Evolutionary conservation across 2,888 invertebrate species (phyloP), one percentile per base, ranked within the genome.

Genomic region (Magallana nippona): DNA sequence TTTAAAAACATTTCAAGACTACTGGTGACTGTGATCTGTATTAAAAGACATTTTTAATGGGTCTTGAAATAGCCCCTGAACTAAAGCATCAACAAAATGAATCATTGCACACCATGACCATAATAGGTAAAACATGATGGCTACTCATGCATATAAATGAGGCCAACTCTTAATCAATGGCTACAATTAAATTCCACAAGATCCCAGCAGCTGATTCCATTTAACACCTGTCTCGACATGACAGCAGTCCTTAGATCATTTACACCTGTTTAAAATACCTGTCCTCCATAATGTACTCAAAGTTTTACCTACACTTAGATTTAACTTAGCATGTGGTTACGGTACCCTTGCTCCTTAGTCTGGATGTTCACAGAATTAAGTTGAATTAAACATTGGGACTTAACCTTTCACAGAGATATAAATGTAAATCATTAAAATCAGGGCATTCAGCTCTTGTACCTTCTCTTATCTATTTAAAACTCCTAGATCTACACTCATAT

Each of bases 101-200:
- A 27, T 71, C 71, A 32, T 71, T 71, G 32, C 11, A 71, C 71
- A 71, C 71, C 32, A 71, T 71, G 71, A 71, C 71, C 71, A 71
- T 71, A 71, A 71, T 71, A 71, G 71, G 71, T 27, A 71, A 71
- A 71, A 71, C 27, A 71, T 15, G 71, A 71, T 27, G 71, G 71
- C 71, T 71, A 71, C 71, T 71, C 71, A 71, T 71, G 71, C 71
- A 71, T 71, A 71, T 71, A 71, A 71, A 71, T 71, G 71, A 22
- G 71, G 71, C 27, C 22, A 22, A 71, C 22, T 27, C 10, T 71
- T 71, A 71, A 71, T 71, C 71, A 71, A 71, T 71, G 15, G 10
- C 71, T 71, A 71, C 71, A 71, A 71, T 27, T 71, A 71, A 71
- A 71, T 71, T 71, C 71, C 71, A 71, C 71, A 71, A 15, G 32